These are phyloP conservation scores for Drosophila robusta DNA, from an alignment of 2,888 invertebrate genomes.

Conservation along the genomic window DNA sequence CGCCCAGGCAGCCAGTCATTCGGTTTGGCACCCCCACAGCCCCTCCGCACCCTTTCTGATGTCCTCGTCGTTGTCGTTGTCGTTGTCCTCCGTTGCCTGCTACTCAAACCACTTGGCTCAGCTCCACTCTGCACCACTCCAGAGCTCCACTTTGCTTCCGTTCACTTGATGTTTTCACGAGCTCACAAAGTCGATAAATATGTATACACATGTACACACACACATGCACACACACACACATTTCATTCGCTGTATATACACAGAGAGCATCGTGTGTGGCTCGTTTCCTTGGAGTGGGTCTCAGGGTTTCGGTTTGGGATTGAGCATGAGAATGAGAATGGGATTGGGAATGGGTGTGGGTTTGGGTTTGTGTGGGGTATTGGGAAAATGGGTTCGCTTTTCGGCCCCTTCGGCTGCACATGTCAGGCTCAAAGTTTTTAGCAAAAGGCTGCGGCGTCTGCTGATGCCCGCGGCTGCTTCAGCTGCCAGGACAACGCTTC, in stretches of 20 bases:
- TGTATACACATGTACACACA: constrained; percentile 63
- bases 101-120: constrained; percentile 65
- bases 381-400: constrained; percentile 3
- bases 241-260: constrained; percentile 28
- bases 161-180: constrained; percentile 79
- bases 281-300: constrained; percentile 27
- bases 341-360: constrained; percentile 13
- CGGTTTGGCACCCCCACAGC: constrained; percentile 19
- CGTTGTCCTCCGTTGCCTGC: constrained; percentile 59
- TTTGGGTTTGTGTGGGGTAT: background rate
- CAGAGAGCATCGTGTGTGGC: constrained; percentile 25
- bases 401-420: constrained; percentile 59
- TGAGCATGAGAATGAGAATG: constrained; percentile 23
- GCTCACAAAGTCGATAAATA: constrained; percentile 81
- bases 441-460: constrained; percentile 51
- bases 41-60: constrained; percentile 19
- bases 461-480: constrained; percentile 32
- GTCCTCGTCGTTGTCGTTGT: constrained; percentile 28
- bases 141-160: constrained; percentile 65
- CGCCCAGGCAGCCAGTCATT: constrained; percentile 25
- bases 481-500: constrained; percentile 46
- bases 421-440: constrained; percentile 71
- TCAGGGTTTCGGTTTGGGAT: constrained; percentile 27
- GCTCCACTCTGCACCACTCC: constrained; percentile 40
- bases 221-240: constrained; percentile 12